Evolutionary conservation across 1,140 invertebrate genomes (phyloP), one percentile per base, ranked within the genome.

Genomic region (Zaprionus taronus): DNA sequence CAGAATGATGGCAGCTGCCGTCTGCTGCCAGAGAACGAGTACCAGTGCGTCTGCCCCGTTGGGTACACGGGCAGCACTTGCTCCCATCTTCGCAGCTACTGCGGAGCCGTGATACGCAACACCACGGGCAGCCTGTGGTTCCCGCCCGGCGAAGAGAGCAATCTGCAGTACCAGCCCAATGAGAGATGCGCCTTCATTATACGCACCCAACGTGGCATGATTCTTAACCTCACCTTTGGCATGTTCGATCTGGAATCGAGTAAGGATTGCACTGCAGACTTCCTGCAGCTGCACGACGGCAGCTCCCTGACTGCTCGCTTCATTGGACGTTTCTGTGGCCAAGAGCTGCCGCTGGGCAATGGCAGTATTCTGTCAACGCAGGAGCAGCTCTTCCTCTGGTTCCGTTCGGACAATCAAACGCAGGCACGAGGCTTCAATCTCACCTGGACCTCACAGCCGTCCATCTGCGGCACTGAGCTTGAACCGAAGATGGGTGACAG

Each of bases 171-270:
- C 41, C 72, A 83, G 47, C 51, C 86, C 4, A 95, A 95, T 73
- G 91, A 95, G 6, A 96, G 95, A 81, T 99, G 98, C 91, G 96
- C 95, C 7, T 98, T 97, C 96, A 93, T 95, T 1, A 96, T 99
- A 62, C 91, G 94, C 65, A 96, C 94, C 0, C 93, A 93, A 17
- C 78, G 91, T 2, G 94, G 94, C 2, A 94, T 95, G 92, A 95
- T 97, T 28, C 91, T 98, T 4, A 97, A 97, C 83, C 92, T 98
- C 0, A 97, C 95, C 3, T 97, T 98, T 91, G 95, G 93, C 41
- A 93, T 93, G 74, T 97, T 98, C 84, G 94, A 96, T 85, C 76
- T 98, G 63, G 65, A 87, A 60, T 73, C 82, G 1, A 74, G 75
- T 20, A 7, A 28, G 1, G 93, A 94, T 22, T 97, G 96, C 85